Evolutionary conservation across 2,888 invertebrate genomes (phyloP).

Genomic region (Halocaridina rubra): DNA sequence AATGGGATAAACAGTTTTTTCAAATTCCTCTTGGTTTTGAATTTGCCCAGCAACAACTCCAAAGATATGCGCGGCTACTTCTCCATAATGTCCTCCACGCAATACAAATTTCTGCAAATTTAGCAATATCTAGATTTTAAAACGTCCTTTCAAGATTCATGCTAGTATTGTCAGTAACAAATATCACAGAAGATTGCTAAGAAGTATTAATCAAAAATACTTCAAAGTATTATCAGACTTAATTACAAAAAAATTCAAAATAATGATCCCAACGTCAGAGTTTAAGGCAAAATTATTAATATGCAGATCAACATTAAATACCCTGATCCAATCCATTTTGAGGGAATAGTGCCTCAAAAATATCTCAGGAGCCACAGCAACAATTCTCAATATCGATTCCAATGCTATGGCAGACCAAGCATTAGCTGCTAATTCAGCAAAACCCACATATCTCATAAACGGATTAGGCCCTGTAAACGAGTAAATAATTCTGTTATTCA

Average conservation of each 20-base stretch:
- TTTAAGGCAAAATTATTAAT: no score
- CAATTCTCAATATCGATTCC: slow-evolving; percentile 77
- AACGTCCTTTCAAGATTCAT: no score
- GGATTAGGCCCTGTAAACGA: slow-evolving; percentile 41
- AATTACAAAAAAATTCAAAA: no score
- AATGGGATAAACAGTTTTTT: slow-evolving; percentile 73
- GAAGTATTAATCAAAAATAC: no score
- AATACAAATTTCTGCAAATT: slow-evolving; percentile 52
- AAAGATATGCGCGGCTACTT: slow-evolving; percentile 78
- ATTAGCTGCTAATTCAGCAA: slow-evolving; percentile 61
- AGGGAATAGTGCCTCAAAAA: slow-evolving; percentile 76
- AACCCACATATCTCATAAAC: slow-evolving; percentile 55
- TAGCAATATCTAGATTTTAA: no score
- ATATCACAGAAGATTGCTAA: no score
- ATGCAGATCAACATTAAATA: no score
- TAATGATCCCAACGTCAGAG: no score
- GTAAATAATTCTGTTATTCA: no score
- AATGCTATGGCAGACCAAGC: slow-evolving; percentile 60
- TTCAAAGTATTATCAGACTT: no score
- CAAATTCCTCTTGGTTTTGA: slow-evolving; percentile 71
- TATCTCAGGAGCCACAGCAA: slow-evolving; percentile 83
- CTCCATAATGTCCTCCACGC: slow-evolving; percentile 55
- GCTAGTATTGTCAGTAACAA: no score
- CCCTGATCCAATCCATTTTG: slow-evolving; percentile 76
- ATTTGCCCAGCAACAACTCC: slow-evolving; percentile 78